These are phyloP conservation scores for Phlogophora meticulosa DNA, from an alignment of 2,888 invertebrate species.

Conservation along the genomic window DNA sequence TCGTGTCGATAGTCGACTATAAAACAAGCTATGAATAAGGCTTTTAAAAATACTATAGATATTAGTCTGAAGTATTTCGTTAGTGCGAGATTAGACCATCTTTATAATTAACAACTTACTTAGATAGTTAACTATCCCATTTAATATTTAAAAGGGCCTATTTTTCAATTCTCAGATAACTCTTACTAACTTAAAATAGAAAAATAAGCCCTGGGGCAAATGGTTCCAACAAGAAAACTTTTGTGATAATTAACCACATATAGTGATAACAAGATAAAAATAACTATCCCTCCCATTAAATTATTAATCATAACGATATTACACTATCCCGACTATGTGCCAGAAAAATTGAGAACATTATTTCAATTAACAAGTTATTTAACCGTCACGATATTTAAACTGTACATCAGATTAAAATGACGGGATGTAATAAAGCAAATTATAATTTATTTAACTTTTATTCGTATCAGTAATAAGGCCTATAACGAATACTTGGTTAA, in stretches of 20 bases:
- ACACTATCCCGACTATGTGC: neutral
- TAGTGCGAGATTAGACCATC: neutral
- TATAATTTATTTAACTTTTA: constrained; percentile 12
- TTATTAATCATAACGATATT: constrained; percentile 8
- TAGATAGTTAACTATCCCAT: too few species aligned
- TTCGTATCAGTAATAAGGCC: constrained; percentile 55
- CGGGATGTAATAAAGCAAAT: constrained; percentile 30
- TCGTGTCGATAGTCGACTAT: neutral
- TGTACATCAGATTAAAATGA: constrained; percentile 19
- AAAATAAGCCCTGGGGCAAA: too few species aligned
- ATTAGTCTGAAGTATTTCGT: neutral
- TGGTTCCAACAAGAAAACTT: too few species aligned
- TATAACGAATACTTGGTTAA: constrained; percentile 27
- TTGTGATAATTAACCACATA: neutral
- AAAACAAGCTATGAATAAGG: neutral
- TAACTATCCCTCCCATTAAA: neutral
- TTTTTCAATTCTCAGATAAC: too few species aligned
- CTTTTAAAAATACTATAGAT: too few species aligned
- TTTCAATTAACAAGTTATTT: constrained; percentile 16
- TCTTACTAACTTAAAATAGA: too few species aligned
- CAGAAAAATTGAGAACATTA: neutral
- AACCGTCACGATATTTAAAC: constrained; percentile 10
- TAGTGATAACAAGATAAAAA: neutral
- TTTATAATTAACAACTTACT: too few species aligned
- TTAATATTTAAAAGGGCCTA: too few species aligned